Evolutionary conservation across 2,797 vertebrate species (phyloP), one percentile per base, ranked within the genome.

Genomic region (Jordanella pulchra): DNA sequence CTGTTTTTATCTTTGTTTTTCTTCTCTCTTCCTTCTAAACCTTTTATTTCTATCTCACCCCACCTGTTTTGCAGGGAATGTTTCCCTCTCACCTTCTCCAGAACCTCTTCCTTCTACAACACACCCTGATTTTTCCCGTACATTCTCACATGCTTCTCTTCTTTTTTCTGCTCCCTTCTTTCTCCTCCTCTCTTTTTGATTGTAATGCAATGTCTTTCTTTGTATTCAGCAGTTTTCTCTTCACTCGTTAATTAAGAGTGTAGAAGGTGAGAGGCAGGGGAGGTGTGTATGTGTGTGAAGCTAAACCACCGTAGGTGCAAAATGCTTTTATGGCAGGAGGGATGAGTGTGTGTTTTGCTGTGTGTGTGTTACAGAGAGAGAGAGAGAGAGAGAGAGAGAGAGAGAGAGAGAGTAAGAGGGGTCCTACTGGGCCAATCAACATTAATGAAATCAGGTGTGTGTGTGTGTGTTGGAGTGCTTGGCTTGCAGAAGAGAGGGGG

Each of bases 241-340:
- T 94, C 94, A 94, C 93, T 96, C 94, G 96, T 97, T 97, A 97
- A 97, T 96, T 96, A 96, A 96, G 95, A 95, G 94, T 94, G 94
- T 93, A 93, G 94, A 96, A 95, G 90, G 86, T 95, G 92, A 93
- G 92, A 90, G 79, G 85, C 86, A 83, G 79, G 86, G 85, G 81
- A 87, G 81, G 32, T 23, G 77, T 76, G 74, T 63, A 25, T 72
- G 79, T 73, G 73, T 61, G 65, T 56, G 67, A 56, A 30, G 47
- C 80, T 81, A 86, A 88, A 86, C 80, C 84, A 89, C 82, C 54
- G 68, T 86, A 87, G 88, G 88, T 90, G 88, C 79, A 90, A 90
- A 92, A 91, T 89, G 88, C 87, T 89, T 91, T 89, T 89, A 89
- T 89, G 83, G 87, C 83, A 78, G 81, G 65, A 79, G 83, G 73